Percentiles rank a stretch among this genome's conserved stretches.
Evolutionary conservation across 2,113 vertebrate species (phyloP).

Genomic region (Mus musculus): DNA sequence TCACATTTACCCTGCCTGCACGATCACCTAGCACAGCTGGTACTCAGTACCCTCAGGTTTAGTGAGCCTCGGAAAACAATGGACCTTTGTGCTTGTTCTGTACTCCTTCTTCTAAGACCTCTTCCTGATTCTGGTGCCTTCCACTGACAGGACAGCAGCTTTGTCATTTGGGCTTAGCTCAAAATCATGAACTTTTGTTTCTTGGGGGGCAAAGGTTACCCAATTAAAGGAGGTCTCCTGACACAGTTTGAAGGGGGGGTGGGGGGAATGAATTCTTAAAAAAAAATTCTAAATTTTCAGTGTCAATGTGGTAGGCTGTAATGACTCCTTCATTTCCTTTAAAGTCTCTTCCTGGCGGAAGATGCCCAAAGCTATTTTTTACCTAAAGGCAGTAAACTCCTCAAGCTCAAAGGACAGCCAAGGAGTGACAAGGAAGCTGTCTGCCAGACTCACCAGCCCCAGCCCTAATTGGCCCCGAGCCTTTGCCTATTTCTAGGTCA

Average conservation of each 20-base stretch:
- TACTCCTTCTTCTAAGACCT: not conserved
- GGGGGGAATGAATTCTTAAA: not conserved
- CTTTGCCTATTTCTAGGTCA: constrained; percentile 38
- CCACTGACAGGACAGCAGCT: not conserved
- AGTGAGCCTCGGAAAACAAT: accelerated
- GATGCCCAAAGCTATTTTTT: constrained; percentile 73
- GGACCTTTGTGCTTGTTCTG: not conserved
- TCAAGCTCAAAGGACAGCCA: not conserved
- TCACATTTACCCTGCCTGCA: not conserved
- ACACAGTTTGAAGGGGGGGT: not conserved
- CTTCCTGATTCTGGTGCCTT: not conserved
- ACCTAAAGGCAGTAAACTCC: constrained; percentile 29
- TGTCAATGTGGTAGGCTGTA: constrained; percentile 26
- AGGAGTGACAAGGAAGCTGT: not conserved
- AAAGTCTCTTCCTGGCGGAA: constrained; percentile 67
- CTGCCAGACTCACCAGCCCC: not conserved
- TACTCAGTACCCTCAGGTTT: not conserved
- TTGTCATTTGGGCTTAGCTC: not conserved
- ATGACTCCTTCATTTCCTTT: constrained; percentile 47
- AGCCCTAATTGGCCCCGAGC: not conserved
- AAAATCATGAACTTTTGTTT: not conserved
- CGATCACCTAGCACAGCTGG: not conserved
- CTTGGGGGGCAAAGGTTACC: not conserved
- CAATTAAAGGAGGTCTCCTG: not conserved
- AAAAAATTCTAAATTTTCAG: constrained; percentile 45